phyloP scores from a whole-genome alignment of 2,113 vertebrate species.

The Macrotis lagotis region DNA sequence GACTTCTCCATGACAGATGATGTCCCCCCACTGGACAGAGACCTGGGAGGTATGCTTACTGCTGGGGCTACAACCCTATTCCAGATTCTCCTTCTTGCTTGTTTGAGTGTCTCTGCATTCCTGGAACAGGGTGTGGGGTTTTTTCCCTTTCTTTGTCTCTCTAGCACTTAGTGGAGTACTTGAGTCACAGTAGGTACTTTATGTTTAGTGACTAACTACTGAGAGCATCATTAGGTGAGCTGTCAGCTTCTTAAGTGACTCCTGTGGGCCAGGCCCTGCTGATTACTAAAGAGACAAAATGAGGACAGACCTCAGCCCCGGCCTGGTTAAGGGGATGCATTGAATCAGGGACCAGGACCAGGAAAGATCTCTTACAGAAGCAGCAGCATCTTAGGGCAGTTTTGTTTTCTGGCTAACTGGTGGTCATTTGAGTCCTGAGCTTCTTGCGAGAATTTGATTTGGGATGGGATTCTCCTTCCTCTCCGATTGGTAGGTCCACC shows the following conservation, averaged over 20 bases:
- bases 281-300: too few species aligned
- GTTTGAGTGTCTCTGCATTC: neutral
- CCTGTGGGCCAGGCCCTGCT: neutral
- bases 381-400: neutral
- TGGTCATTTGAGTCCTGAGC: too few species aligned
- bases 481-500: too few species aligned
- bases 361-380: too few species aligned
- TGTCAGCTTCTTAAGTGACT: neutral
- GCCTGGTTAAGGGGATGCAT: neutral
- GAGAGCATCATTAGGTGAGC: neutral
- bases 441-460: too few species aligned
- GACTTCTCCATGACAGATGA: slow-evolving; percentile 91
- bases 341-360: too few species aligned
- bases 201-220: neutral
- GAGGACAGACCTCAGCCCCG: too few species aligned
- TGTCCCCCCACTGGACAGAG: slow-evolving; percentile 88
- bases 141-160: too few species aligned
- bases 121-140: too few species aligned
- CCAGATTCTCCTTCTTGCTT: neutral
- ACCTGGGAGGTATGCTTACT: slow-evolving; percentile 86
- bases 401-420: too few species aligned
- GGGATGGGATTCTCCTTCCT: too few species aligned
- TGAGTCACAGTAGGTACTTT: neutral
- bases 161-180: too few species aligned
- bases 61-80: neutral